These are phyloP conservation scores for Nineta flava DNA, from an alignment of 2,888 invertebrate genomes.

Conservation along the genomic window DNA sequence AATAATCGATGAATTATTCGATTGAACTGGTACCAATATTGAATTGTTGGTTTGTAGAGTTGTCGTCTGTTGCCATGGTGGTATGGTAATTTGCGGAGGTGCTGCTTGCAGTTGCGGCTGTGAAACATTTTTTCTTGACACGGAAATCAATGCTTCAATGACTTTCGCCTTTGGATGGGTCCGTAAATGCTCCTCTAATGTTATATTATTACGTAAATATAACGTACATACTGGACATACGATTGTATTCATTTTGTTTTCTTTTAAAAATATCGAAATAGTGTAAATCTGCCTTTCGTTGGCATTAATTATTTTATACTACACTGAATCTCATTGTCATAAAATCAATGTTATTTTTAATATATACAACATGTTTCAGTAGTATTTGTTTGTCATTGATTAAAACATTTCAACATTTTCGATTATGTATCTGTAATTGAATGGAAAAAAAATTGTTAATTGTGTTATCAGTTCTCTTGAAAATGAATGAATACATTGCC, in stretches of 20 bases:
- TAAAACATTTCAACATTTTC: too few species aligned
- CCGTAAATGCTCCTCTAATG: conserved; percentile 62
- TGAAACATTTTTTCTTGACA: conserved; percentile 13
- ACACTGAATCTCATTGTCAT: too few species aligned
- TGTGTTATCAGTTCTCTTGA: neutral
- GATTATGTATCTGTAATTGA: neutral
- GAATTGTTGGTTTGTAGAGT: neutral
- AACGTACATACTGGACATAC: conserved; percentile 73
- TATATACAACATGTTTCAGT: too few species aligned
- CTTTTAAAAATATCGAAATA: neutral
- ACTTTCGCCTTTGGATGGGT: conserved; percentile 82
- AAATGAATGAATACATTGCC: neutral
- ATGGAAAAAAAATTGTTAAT: neutral
- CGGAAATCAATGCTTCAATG: conserved; percentile 50
- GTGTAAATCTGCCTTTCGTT: too few species aligned
- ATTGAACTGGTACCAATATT: conserved; percentile 8
- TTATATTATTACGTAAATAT: conserved; percentile 68
- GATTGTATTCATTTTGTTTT: neutral
- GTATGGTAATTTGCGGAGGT: neutral
- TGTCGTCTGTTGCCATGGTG: conserved; percentile 5
- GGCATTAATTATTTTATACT: too few species aligned
- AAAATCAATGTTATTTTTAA: neutral
- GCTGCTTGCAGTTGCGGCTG: conserved; percentile 10
- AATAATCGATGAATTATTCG: conserved; percentile 31
- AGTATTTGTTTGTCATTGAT: too few species aligned